Evolutionary conservation across 2,888 invertebrate species (phyloP), one percentile per base, ranked within the genome.

Genomic region (Chrysomela aeneicollis): DNA sequence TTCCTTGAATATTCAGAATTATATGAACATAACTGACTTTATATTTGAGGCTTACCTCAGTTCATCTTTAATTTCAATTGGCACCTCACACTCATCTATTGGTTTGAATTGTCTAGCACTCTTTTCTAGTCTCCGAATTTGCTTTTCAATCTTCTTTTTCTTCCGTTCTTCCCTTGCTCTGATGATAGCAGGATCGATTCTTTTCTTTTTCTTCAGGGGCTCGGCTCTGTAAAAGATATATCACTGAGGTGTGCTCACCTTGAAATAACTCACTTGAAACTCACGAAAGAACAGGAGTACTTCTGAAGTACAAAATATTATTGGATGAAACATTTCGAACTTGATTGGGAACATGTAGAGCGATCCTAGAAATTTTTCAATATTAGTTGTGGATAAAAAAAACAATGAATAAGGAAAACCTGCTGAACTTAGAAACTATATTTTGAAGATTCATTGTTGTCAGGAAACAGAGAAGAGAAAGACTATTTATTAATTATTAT

Each of bases 201-300:
- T 90, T 79, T 91, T 95, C 83, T 94, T 97, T 81, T 93, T 97
- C 81, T 95, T 97, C 78, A 97, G 79, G 1, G 97, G 97, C 80
- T 95, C 95, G 3, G 90, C 95, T 79, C 92, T 92, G 74, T 52
- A 84, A 83, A n/a, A n/a, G n/a, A n/a, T n/a, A n/a, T n/a, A n/a
- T n/a, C n/a, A n/a, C n/a, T 64, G 18, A 30, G 15, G 46, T 63
- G 47, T 47, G 37, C 32, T 15, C 18, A 35, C 12, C 3, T 46
- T 58, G 8, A 17, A 46, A 30, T 46, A 22, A 3, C 58, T 18
- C 19, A 42, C 17, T 10, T 15, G 75, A 76, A 32, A 67, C 72
- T 70, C 79, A 85, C 85, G 77, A 75, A 61, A 84, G 76, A 60
- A 73, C 73, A 61, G 77, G 77, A 17, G 84, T 82, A 1, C 74